Conservation (phyloP, 2,888 invertebrate genomes). For the Dolichomitus sp. region DNA sequence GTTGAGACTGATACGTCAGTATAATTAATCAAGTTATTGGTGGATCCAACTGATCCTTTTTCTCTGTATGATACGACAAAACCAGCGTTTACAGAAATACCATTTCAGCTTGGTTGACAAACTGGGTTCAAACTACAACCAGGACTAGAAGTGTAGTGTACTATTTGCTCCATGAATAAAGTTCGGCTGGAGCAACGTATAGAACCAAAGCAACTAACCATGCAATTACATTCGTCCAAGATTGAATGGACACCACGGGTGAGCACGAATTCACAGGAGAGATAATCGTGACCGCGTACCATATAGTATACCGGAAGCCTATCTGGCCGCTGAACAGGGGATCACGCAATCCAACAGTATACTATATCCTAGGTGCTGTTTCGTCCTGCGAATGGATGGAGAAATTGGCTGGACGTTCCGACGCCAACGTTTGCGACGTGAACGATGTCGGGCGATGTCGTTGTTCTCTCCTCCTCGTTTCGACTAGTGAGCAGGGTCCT, state of each 20-base stretch:
- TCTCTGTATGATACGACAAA: too few species aligned
- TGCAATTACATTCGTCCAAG: slow-evolving; percentile 12
- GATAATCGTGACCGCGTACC: slow-evolving; percentile 12
- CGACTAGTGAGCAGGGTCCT: slow-evolving; percentile 38
- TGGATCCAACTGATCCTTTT: too few species aligned
- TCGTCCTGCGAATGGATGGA: slow-evolving; percentile 54
- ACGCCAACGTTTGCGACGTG: slow-evolving; percentile 30
- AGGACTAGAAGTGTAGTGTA: too few species aligned
- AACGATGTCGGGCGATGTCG: slow-evolving; percentile 11
- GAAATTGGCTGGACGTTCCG: slow-evolving; percentile 54
- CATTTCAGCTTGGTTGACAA: background rate
- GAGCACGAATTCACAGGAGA: slow-evolving; percentile 37
- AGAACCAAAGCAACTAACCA: slow-evolving; percentile 25
- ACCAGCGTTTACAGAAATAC: too few species aligned
- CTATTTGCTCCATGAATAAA: background rate
- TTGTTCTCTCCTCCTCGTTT: slow-evolving; percentile 32
- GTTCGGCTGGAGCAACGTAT: background rate
- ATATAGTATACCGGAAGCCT: slow-evolving; percentile 13
- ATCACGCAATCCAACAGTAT: slow-evolving; percentile 11
- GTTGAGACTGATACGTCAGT: too few species aligned
- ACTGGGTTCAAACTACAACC: background rate
- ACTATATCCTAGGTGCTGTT: slow-evolving; percentile 7
- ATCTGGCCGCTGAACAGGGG: background rate
- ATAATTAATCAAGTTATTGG: too few species aligned
- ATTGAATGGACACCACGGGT: slow-evolving; percentile 29